Conservation (phyloP, 2,888 invertebrate species). For the Bugulina stolonifera region DNA sequence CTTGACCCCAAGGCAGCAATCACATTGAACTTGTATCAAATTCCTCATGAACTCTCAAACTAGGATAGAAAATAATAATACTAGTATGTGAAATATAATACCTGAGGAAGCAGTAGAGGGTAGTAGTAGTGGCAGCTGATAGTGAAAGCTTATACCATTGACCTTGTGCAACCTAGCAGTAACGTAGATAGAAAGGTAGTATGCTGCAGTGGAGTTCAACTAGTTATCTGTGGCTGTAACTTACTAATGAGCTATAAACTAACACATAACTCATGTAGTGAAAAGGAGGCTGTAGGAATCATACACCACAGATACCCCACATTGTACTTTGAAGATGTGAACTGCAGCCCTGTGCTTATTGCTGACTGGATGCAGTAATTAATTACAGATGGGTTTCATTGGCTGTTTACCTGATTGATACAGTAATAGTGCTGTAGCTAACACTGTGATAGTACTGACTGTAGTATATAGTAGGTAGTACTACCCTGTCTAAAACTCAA, state of each 20-base stretch:
- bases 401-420: too few species aligned
- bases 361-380: too few species aligned
- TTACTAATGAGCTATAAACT: too few species aligned
- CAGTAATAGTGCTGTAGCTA: too few species aligned
- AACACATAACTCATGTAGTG: too few species aligned
- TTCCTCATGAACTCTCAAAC: not conserved
- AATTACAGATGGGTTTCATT: too few species aligned
- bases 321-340: too few species aligned
- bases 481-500: too few species aligned
- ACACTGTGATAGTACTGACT: too few species aligned
- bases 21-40: not conserved
- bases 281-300: not conserved
- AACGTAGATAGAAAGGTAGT: not conserved
- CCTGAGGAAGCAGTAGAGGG: not conserved
- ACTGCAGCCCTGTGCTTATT: too few species aligned
- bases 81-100: slow-evolving; percentile 12
- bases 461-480: too few species aligned
- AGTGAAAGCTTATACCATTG: slow-evolving; percentile 11
- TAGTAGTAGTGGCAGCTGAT: not conserved
- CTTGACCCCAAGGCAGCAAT: slow-evolving; percentile 8
- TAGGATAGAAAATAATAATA: not conserved
- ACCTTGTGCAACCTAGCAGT: not conserved
- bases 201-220: not conserved
- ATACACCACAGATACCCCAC: too few species aligned
- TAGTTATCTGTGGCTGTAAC: not conserved